Percentiles rank a stretch among this genome's conserved stretches.
Conservation (phyloP, 1,140 invertebrate genomes). For the Dendrolimus punctatus region DNA sequence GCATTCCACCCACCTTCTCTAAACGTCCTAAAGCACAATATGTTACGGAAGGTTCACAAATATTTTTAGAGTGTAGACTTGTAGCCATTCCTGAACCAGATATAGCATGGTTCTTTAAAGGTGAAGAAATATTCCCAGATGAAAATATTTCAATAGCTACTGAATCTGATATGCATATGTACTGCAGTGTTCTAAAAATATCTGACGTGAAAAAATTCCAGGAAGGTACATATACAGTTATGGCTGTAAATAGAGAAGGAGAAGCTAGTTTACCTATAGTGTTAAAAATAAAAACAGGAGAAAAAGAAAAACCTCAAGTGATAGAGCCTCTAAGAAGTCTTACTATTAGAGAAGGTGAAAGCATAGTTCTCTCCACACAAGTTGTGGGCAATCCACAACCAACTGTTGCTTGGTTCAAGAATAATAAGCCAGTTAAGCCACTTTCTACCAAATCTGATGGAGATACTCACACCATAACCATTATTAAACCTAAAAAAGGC, state of each 20-base stretch:
- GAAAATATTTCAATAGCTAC: conserved; percentile 80
- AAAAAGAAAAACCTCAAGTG: conserved; percentile 85
- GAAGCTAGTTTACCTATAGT: conserved; percentile 87
- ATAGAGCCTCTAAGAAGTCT: conserved; percentile 83
- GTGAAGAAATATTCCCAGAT: conserved; percentile 78
- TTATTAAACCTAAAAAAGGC: conserved; percentile 76
- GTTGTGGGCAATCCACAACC: conserved; percentile 88
- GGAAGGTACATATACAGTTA: conserved; percentile 90
- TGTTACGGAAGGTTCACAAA: conserved; percentile 84
- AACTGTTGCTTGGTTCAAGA: conserved; percentile 85
- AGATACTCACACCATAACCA: conserved; percentile 78
- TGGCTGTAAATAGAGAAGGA: conserved; percentile 92
- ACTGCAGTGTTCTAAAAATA: conserved; percentile 86
- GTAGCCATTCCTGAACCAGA: conserved; percentile 93
- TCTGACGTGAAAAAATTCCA: conserved; percentile 83
- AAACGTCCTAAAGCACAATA: conserved; percentile 88
- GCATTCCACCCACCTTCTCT: conserved; percentile 94
- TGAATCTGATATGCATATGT: conserved; percentile 93
- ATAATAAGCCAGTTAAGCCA: conserved; percentile 78
- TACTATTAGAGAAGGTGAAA: conserved; percentile 84
- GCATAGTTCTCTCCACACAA: conserved; percentile 81
- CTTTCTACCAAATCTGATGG: conserved; percentile 76
- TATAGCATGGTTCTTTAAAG: conserved; percentile 87
- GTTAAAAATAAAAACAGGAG: conserved; percentile 85
- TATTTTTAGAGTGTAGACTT: conserved; percentile 87